These are phyloP conservation scores for Isaurus tuberculatus DNA, from an alignment of 92 coral and sea anemone genomes.

Conservation along the genomic window DNA sequence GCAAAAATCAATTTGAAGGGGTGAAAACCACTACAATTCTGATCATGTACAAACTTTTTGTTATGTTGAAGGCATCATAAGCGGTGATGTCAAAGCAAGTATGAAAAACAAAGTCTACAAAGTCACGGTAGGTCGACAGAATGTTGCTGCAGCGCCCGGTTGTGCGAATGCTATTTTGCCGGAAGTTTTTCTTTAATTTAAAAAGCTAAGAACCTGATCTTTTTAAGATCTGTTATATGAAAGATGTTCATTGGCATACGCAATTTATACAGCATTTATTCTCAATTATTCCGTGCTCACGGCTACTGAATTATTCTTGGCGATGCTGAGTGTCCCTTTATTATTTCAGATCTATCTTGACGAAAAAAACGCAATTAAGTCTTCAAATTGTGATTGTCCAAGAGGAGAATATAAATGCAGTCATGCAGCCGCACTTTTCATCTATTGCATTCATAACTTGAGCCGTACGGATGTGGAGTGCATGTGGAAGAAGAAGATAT, in stretches of 20 bases:
- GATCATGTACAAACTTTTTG: slow-evolving; percentile 54
- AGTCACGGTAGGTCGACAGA: too few relatives aligned
- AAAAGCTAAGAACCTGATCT: background rate
- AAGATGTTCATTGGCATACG: background rate
- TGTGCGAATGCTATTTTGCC: background rate
- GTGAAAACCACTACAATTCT: slow-evolving; percentile 65
- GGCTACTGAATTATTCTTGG: background rate
- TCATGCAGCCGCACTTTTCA: slow-evolving; percentile 62
- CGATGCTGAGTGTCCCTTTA: background rate
- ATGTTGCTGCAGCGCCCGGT: background rate
- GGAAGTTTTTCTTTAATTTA: background rate
- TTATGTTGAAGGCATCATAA: slow-evolving; percentile 33
- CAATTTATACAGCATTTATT: background rate
- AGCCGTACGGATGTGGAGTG: slow-evolving; percentile 63
- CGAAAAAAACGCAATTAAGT: slow-evolving; percentile 34
- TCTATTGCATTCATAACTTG: slow-evolving; percentile 51
- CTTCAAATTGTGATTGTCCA: slow-evolving; percentile 59
- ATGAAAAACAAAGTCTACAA: too few relatives aligned
- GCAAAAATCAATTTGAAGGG: slow-evolving; percentile 57
- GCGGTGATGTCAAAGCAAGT: too few relatives aligned
- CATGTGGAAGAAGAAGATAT: slow-evolving; percentile 48
- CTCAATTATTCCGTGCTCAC: background rate
- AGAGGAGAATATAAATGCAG: slow-evolving; percentile 57
- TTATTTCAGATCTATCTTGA: slow-evolving; percentile 47
- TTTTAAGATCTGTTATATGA: background rate